phyloP scores from a whole-genome alignment of 2,797 vertebrate genomes.

The Galago senegalensis region DNA sequence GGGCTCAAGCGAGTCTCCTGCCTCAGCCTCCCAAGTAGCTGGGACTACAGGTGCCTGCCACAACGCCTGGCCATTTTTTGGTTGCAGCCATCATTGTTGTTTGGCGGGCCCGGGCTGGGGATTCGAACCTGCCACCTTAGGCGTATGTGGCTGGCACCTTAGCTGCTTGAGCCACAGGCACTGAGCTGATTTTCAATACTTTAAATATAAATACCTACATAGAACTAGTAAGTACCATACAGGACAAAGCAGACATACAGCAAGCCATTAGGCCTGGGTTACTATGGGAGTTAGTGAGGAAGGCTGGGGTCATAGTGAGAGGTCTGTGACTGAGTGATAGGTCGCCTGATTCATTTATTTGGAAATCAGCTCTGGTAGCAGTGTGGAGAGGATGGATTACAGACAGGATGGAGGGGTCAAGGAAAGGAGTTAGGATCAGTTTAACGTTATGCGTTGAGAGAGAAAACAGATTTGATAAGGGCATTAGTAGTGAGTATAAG shows the following conservation, averaged over 20 bases:
- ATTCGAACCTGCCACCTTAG: too few species aligned
- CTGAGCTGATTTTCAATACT: not conserved
- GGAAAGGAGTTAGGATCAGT: not conserved
- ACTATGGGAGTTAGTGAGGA: not conserved
- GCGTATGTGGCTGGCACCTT: too few species aligned
- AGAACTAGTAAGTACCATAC: not conserved
- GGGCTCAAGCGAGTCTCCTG: too few species aligned
- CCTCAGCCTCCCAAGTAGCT: too few species aligned
- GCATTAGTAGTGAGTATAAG: not conserved
- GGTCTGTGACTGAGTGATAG: not conserved
- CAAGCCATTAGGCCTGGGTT: not conserved
- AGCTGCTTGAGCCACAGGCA: too few species aligned
- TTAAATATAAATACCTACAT: not conserved
- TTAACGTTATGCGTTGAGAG: not conserved
- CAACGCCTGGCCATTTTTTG: too few species aligned
- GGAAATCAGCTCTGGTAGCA: not conserved
- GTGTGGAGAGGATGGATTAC: not conserved
- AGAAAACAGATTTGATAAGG: not conserved
- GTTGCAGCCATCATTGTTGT: too few species aligned
- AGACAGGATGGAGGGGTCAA: not conserved
- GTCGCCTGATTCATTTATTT: not conserved
- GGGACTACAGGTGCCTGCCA: too few species aligned
- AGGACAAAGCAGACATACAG: not conserved
- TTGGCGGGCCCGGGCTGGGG: too few species aligned
- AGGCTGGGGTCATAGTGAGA: not conserved